Base-by-base conservation (phyloP, 2,797 vertebrate species). In the Parambassis ranga region DNA sequence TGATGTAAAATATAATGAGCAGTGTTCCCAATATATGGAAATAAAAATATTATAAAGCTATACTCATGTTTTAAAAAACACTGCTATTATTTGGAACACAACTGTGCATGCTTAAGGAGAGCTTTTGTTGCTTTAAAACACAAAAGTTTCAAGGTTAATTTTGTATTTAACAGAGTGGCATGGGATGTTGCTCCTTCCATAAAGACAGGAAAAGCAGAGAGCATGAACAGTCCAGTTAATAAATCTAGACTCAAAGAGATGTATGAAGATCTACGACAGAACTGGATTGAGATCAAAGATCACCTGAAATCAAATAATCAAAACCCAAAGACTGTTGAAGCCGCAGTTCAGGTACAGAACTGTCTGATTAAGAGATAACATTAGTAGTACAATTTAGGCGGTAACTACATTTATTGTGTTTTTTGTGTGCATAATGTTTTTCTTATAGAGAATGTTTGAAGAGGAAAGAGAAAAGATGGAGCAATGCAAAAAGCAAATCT, bases 381-480 rank as follows among this genome's bases (percentile, higher is more conserved):
- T n/a, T n/a, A n/a, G n/a, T n/a, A n/a, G n/a, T n/a, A n/a, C n/a
- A n/a, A n/a, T n/a, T n/a, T n/a, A n/a, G n/a, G n/a, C n/a, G n/a
- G n/a, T n/a, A n/a, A n/a, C n/a, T n/a, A n/a, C n/a, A n/a, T n/a
- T n/a, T n/a, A n/a, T n/a, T 13, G 8, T 3, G 2, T 19, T 43
- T 44, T 27, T 50, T 22, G 0, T 1, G 20, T 26, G 14, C 5
- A 31, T 3, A 49, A 22, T 7, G 11, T 15, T 46, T 7, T 0
- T 0, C 33, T 33, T 16, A 16, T 2, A 19, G 46, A 1, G 18
- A 2, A 1, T 6, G 0, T 50, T 61, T 3, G 5, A 15, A 3
- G 0, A 0, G 1, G 38, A 20, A 0, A 32, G 22, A 14, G 0
- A 0, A 0, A 28, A 2, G 33, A 2, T 1, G 22, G 11, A 20